Conservation (phyloP, 2,797 vertebrate species). For the Rhinophrynus dorsalis region DNA sequence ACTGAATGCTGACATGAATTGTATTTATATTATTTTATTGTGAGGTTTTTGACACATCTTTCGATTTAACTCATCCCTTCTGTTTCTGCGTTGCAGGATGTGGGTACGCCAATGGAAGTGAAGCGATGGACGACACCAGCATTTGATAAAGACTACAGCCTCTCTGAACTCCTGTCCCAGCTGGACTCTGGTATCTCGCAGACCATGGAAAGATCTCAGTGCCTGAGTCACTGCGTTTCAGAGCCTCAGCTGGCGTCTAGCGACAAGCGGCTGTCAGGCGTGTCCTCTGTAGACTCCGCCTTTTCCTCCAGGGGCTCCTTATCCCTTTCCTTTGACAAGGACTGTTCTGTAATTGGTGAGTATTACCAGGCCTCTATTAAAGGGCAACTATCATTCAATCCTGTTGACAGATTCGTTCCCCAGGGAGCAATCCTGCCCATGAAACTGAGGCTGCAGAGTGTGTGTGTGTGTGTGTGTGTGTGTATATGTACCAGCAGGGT, state of each 20-base stretch:
- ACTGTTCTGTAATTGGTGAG: constrained; percentile 80
- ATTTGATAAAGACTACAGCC: constrained; percentile 87
- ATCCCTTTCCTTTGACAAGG: constrained; percentile 90
- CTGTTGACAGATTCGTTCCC: too few species aligned
- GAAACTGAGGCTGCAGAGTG: too few species aligned
- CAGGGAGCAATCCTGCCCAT: too few species aligned
- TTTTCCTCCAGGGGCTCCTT: constrained; percentile 97
- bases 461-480: too few species aligned
- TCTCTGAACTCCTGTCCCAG: constrained; percentile 90
- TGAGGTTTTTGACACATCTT: neutral
- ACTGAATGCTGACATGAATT: too few species aligned
- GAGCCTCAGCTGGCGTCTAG: constrained; percentile 79
- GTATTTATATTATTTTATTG: neutral
- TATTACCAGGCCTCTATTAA: neutral
- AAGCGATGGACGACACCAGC: constrained; percentile 74
- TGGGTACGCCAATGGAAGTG: constrained; percentile 51
- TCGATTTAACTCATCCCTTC: neutral
- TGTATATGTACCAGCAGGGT: too few species aligned
- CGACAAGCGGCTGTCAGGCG: constrained; percentile 89
- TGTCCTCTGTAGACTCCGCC: constrained; percentile 95
- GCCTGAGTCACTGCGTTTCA: constrained; percentile 76
- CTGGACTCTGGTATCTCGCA: constrained; percentile 91
- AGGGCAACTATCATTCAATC: too few species aligned
- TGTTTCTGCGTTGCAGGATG: constrained; percentile 52
- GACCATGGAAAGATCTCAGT: constrained; percentile 83